Evolutionary conservation across 2,888 invertebrate genomes (phyloP).

Genomic region (Brachycybe producta): DNA sequence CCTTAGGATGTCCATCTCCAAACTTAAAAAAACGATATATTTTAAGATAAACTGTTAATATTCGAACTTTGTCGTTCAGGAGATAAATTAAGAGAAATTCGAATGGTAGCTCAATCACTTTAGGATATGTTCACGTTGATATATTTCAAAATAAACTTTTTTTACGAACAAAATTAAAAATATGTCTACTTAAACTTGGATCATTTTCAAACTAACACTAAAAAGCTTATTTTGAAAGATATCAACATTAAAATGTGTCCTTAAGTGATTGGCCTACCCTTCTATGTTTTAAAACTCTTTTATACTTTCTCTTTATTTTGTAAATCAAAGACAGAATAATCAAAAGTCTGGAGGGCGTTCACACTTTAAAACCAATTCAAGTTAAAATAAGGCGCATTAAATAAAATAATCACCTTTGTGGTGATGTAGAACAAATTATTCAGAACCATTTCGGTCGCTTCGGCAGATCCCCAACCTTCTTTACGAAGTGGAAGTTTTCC

Average conservation of each 20-base stretch:
- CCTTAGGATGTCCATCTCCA: slow-evolving; percentile 88
- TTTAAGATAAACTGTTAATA: neutral
- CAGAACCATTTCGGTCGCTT: slow-evolving; percentile 99
- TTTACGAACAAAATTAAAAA: no score
- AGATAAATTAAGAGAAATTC: neutral
- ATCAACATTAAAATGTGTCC: no score
- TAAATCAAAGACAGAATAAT: no score
- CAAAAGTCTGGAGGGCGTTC: no score
- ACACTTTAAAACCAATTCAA: no score
- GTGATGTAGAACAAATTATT: slow-evolving; percentile 98
- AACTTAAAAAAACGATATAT: slow-evolving; percentile 51
- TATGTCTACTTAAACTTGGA: no score
- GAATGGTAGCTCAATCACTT: neutral
- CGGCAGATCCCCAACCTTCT: slow-evolving; percentile 94
- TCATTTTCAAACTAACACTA: no score
- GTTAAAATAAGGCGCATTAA: neutral
- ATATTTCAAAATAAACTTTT: no score
- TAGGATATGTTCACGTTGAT: no score
- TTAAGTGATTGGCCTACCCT: no score
- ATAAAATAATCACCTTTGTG: slow-evolving; percentile 61
- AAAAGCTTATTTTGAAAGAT: no score
- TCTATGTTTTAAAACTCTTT: neutral
- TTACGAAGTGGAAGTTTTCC: slow-evolving; percentile 51
- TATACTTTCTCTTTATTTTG: neutral
- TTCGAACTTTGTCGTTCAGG: neutral